Evolutionary conservation across 2,888 invertebrate species (phyloP).

Genomic region (Liopterus haemorrhoidalis): DNA sequence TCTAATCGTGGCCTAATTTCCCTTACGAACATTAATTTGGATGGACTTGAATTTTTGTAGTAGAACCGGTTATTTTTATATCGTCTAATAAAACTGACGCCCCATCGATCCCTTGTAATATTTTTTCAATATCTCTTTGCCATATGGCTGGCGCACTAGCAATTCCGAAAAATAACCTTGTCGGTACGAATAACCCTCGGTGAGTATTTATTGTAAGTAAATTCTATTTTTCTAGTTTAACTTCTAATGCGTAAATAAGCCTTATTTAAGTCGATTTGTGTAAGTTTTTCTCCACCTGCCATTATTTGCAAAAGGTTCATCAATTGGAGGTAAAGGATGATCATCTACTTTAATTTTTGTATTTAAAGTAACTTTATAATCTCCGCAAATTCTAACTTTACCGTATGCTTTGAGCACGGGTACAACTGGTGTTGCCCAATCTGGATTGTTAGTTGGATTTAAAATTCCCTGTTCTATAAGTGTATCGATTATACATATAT

Average conservation of each 20-base stretch:
- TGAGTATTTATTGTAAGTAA: conserved; percentile 22
- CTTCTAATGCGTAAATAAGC: conserved; percentile 20
- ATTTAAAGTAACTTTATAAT: conserved; percentile 31
- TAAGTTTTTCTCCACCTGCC: conserved; percentile 31
- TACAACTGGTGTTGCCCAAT: conserved; percentile 37
- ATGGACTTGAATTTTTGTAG: too few relatives aligned
- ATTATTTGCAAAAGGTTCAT: conserved; percentile 29
- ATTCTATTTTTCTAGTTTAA: too few relatives aligned
- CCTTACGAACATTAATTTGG: too few relatives aligned
- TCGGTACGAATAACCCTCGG: conserved; percentile 13
- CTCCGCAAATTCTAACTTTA: conserved; percentile 34
- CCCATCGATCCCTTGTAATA: conserved; percentile 31
- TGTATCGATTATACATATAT: conserved; percentile 28
- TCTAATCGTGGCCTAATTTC: too few relatives aligned
- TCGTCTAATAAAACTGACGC: conserved; percentile 32
- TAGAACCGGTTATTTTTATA: too few relatives aligned
- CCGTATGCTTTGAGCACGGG: conserved; percentile 32
- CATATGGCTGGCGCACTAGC: conserved; percentile 36
- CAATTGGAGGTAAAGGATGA: conserved; percentile 15
- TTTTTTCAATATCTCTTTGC: conserved; percentile 34
- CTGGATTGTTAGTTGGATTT: conserved; percentile 27
- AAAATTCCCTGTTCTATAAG: conserved; percentile 30
- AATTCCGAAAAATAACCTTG: conserved; percentile 33
- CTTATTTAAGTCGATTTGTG: conserved; percentile 28
- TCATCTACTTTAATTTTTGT: conserved; percentile 13